Evolutionary conservation across 2,113 vertebrate species (phyloP).

Genomic region (Cyanocitta stelleri): DNA sequence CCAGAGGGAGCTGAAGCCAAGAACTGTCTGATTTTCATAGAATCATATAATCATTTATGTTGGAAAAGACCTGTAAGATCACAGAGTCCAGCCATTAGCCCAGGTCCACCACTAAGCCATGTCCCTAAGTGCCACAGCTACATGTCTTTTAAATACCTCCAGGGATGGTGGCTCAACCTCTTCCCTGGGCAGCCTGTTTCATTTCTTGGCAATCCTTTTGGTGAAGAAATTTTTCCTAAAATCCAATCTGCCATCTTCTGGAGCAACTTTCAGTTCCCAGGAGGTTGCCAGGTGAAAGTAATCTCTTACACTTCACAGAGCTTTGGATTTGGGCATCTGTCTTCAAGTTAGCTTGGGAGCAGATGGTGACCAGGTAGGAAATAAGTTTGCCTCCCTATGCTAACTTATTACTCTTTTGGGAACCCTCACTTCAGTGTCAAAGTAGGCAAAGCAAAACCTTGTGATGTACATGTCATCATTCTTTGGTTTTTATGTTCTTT

Average conservation of each 20-base stretch:
- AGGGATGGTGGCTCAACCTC: neutral
- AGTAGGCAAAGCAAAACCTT: neutral
- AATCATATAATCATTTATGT: neutral
- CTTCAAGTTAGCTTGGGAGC: neutral
- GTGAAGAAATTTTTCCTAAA: neutral
- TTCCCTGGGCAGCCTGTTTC: neutral
- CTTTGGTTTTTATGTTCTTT: neutral
- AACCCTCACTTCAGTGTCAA: neutral
- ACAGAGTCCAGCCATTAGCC: neutral
- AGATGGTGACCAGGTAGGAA: neutral
- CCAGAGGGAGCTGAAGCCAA: slow-evolving; percentile 40
- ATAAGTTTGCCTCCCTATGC: neutral
- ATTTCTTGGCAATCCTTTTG: neutral
- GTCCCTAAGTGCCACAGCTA: neutral
- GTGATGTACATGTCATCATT: neutral
- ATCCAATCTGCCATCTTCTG: neutral
- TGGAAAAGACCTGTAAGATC: neutral
- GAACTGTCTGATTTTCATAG: neutral
- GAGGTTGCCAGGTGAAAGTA: neutral
- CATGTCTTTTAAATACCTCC: neutral
- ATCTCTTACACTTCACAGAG: neutral
- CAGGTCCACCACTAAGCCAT: neutral
- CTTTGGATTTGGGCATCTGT: neutral
- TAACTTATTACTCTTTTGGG: neutral
- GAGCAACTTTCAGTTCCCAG: neutral